phyloP scores from a whole-genome alignment of 1,140 invertebrate species.

The Helicoverpa zea region DNA sequence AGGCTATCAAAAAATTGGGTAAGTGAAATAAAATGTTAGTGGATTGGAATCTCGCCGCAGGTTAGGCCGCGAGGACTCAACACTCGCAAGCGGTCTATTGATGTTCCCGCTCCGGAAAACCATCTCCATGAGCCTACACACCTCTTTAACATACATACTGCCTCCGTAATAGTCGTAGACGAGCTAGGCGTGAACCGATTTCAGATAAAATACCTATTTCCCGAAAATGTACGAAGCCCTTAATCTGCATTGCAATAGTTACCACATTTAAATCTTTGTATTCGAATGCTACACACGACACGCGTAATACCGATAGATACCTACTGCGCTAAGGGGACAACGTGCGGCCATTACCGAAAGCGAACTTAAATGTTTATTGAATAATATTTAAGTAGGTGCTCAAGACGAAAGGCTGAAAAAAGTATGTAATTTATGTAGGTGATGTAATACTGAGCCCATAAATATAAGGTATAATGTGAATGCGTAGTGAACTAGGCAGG shows the following conservation, averaged over 20 bases:
- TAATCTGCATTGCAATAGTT: constrained; percentile 59
- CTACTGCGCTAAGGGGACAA: not conserved
- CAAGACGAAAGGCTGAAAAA: constrained; percentile 28
- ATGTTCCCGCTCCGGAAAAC: constrained; percentile 64
- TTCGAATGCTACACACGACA: constrained; percentile 28
- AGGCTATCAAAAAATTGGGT: constrained; percentile 57
- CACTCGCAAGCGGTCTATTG: constrained; percentile 60
- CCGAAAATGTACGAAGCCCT: constrained; percentile 51
- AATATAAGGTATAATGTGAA: constrained; percentile 36
- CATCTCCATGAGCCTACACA: constrained; percentile 53
- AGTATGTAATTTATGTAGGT: constrained; percentile 4
- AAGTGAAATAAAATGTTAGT: constrained; percentile 72
- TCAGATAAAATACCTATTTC: constrained; percentile 65
- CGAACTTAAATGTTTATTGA: constrained; percentile 24
- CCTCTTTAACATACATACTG: constrained; percentile 70
- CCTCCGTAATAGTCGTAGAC: constrained; percentile 66
- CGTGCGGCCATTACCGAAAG: constrained; percentile 13
- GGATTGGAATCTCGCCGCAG: constrained; percentile 61
- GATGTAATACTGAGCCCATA: constrained; percentile 27
- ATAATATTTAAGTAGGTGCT: constrained; percentile 27
- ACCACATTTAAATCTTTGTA: constrained; percentile 42
- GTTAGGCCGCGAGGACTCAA: constrained; percentile 50
- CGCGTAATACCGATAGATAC: not conserved
- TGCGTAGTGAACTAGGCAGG: constrained; percentile 27
- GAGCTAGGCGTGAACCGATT: constrained; percentile 68